A percentile compares a stretch with the other conserved stretches of the same genome.
Conservation (phyloP, 2,888 invertebrate genomes). For the Eudasyphora cyanicolor region DNA sequence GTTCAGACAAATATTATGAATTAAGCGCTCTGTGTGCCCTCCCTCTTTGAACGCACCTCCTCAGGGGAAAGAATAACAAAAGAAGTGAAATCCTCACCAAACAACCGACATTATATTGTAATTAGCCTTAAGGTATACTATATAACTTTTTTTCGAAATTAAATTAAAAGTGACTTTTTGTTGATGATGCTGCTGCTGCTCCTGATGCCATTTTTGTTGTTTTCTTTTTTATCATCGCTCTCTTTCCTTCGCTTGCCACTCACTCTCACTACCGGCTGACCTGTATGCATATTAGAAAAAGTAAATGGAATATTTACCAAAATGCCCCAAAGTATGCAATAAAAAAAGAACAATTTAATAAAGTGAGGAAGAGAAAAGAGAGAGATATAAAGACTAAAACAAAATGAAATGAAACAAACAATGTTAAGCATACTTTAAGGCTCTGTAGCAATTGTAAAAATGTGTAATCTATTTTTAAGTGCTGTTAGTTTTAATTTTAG, state of each 20-base stretch:
- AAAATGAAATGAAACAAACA: background rate
- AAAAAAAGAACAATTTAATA: conserved; percentile 1
- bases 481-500: background rate
- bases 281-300: conserved; percentile 14
- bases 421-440: conserved; percentile 13
- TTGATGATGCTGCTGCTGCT: background rate
- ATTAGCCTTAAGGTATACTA: conserved; percentile 58
- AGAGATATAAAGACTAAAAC: too few species aligned
- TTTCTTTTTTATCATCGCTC: background rate
- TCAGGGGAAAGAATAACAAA: background rate
- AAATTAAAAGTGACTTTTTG: conserved; percentile 59
- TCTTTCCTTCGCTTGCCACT: background rate
- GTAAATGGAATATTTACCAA: conserved; percentile 40
- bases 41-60: too few species aligned
- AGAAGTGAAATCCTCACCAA: conserved; percentile 1
- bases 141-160: conserved; percentile 49
- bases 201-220: background rate
- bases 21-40: too few species aligned
- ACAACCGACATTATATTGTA: conserved; percentile 34
- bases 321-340: conserved; percentile 17
- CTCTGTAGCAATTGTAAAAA: background rate
- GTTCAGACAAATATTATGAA: too few species aligned
- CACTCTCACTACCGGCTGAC: background rate
- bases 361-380: background rate
- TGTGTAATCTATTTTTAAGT: conserved; percentile 30